These are phyloP conservation scores for Paraescarpia echinospica DNA, from an alignment of 1,140 invertebrate genomes.

Conservation along the genomic window DNA sequence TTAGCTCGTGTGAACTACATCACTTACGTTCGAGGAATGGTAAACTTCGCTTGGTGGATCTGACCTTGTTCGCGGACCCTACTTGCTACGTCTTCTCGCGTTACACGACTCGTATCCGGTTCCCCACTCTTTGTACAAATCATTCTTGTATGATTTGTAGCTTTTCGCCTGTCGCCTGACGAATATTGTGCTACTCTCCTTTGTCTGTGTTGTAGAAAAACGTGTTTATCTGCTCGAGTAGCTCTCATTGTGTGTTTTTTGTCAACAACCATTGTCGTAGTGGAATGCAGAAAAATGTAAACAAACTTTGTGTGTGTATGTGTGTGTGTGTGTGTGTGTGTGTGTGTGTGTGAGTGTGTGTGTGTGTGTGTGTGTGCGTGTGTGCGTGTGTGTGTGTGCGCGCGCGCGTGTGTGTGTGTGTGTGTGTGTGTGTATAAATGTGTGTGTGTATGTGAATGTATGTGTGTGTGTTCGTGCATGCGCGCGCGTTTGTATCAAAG, in stretches of 20 bases:
- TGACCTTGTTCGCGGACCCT: not conserved
- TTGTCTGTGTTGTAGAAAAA: conserved; percentile 11
- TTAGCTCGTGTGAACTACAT: not conserved
- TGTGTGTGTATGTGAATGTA: too few species aligned
- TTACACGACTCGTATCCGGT: not conserved
- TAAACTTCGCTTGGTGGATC: not conserved
- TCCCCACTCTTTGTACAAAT: not conserved
- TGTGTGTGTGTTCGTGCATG: too few species aligned
- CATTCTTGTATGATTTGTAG: not conserved
- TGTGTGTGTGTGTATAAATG: too few species aligned
- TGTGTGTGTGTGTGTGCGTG: conserved; percentile 19
- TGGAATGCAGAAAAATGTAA: not conserved
- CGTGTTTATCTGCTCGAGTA: conserved; percentile 14
- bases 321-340: conserved; percentile 15
- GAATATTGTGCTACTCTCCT: not conserved
- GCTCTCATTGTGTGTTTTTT: conserved; percentile 12
- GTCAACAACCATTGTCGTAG: not conserved
- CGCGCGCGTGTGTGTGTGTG: too few species aligned
- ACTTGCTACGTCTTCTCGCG: not conserved
- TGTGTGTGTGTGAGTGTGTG: conserved; percentile 3
- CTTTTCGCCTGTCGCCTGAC: not conserved
- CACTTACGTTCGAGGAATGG: not conserved
- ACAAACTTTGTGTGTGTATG: not conserved
- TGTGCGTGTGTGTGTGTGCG: conserved; percentile 8
- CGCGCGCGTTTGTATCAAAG: too few species aligned